A percentile compares a stretch with the other conserved stretches of the same genome.
phyloP scores from a whole-genome alignment of 2,113 vertebrate genomes.

The Albula goreensis region DNA sequence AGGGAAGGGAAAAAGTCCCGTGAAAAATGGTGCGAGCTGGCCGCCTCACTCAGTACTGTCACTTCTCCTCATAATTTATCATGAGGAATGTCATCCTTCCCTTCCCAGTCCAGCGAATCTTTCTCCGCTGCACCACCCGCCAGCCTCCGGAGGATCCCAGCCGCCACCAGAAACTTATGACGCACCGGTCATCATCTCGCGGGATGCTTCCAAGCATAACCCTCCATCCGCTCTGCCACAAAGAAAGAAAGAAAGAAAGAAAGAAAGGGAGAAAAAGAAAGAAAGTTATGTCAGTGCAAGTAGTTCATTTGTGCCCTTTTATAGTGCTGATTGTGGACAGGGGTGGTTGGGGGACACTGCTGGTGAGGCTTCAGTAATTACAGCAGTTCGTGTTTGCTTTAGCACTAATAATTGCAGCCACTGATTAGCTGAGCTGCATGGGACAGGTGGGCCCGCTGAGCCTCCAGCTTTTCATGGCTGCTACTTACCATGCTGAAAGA shows the following conservation, averaged over 20 bases:
- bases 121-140: not conserved
- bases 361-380: not conserved
- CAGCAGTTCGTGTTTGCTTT: not conserved
- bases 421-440: not conserved
- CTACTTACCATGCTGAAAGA: not conserved
- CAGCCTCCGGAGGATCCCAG: not conserved
- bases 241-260: not conserved
- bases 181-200: not conserved
- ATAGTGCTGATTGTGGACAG: not conserved
- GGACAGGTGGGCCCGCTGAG: not conserved
- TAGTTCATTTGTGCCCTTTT: not conserved
- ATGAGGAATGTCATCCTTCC: conserved; percentile 6
- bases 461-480: not conserved
- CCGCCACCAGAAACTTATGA: not conserved
- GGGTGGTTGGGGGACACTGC: not conserved
- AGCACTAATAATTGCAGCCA: not conserved
- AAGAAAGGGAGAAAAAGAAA: not conserved
- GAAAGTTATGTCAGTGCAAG: not conserved
- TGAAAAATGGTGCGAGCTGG: not conserved
- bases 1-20: not conserved
- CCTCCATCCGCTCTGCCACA: not conserved
- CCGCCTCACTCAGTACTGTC: not conserved
- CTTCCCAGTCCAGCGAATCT: not conserved
- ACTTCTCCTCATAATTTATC: conserved; percentile 15
- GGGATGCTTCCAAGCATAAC: not conserved